Evolutionary conservation across 2,113 vertebrate species (phyloP), one percentile per base, ranked within the genome.

Genomic region (Pleuronectes platessa): DNA sequence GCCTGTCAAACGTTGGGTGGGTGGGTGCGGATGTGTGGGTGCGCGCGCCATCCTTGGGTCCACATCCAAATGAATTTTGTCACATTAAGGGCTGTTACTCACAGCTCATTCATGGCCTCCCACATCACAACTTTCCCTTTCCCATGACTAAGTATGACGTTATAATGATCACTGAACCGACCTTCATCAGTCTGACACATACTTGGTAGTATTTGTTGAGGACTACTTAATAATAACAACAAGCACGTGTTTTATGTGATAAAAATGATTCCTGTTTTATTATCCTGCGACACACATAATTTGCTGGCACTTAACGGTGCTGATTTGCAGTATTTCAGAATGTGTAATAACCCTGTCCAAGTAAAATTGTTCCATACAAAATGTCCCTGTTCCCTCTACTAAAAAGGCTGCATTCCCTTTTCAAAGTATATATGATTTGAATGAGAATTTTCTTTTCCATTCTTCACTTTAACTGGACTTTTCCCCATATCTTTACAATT

Each of bases 1-100:
- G 31, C 31, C 31, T 31, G 5, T 31, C 31, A 31, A 31, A 31
- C 4, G 31, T 35, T 35, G 40, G 18, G 66, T 35, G 31, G 17
- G 27, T 58, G 31, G 0, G 31, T 35, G n/a, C n/a, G n/a, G n/a
- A n/a, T n/a, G 35, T 7, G 35, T 35, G 35, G 7, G 1, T 37
- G 35, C 9, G 35, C 2, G 35, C 8, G 35, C 27, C 63, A 53
- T 69, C 62, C 24, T 37, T 17, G 58, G 53, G 60, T 47, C 27
- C 49, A 72, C 61, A 49, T 71, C 20, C 23, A 55, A 58, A 79
- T 78, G n/a, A 42, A 37, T 79, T 71, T 86, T 68, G 61, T 70
- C 59, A 81, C 55, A 82, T 59, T 23, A 8, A 79, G 66, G 21
- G 11, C 26, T 68, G 51, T 61, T 49, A n/a, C 45, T 74, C 53